Conservation (phyloP, 1,140 invertebrate species). For the Lordiphosa mommai region DNA sequence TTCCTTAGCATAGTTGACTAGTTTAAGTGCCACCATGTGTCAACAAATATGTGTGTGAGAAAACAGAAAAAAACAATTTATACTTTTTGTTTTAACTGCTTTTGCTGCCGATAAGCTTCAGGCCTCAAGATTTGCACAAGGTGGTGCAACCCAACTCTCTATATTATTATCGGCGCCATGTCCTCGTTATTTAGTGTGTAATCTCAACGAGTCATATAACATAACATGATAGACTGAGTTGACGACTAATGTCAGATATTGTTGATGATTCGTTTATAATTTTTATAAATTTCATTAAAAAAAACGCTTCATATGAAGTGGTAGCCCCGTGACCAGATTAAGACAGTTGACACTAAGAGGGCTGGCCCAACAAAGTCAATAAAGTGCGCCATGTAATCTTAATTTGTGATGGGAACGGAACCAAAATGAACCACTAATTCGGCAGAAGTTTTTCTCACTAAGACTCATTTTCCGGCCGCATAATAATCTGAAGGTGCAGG, state of each 20-base stretch:
- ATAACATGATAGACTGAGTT: constrained; percentile 2
- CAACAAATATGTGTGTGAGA: background rate
- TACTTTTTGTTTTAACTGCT: constrained; percentile 28
- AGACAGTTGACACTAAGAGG: too few species aligned
- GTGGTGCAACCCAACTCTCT: background rate
- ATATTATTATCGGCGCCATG: constrained; percentile 4
- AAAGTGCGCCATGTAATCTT: too few species aligned
- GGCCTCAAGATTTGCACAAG: constrained; percentile 62
- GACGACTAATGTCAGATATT: constrained; percentile 3
- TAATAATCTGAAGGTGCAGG: too few species aligned
- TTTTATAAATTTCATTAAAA: constrained; percentile 21
- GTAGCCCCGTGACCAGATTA: background rate
- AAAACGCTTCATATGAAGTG: background rate
- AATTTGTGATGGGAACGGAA: too few species aligned
- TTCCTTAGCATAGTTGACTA: background rate
- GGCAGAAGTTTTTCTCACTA: too few species aligned
- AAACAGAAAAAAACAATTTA: constrained; percentile 31
- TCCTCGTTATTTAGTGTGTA: background rate
- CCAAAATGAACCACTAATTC: too few species aligned
- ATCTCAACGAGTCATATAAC: background rate
- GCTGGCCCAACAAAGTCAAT: too few species aligned
- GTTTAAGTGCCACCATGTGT: background rate
- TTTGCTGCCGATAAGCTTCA: constrained; percentile 59
- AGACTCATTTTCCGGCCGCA: too few species aligned
- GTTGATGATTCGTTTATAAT: constrained; percentile 33